Evolutionary conservation across 1,140 invertebrate genomes (phyloP).

Genomic region (Probaryconus sp.): DNA sequence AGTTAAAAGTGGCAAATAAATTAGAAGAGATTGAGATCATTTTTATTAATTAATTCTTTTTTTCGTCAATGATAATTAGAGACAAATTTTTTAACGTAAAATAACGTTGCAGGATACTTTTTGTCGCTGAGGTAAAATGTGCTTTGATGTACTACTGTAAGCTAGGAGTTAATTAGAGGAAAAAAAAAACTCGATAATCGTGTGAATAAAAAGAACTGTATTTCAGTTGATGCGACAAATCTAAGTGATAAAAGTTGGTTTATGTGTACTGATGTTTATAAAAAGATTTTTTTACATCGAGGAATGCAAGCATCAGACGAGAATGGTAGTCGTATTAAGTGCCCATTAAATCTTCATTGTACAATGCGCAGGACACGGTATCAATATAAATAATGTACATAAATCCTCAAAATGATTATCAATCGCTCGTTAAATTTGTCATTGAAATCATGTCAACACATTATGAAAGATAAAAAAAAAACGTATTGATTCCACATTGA

Average conservation of each 20-base stretch:
- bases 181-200: too few species aligned
- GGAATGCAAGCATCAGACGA: not conserved
- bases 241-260: slow-evolving; percentile 1
- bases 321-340: slow-evolving; percentile 22
- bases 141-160: too few species aligned
- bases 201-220: too few species aligned
- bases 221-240: not conserved
- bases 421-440: slow-evolving; percentile 48
- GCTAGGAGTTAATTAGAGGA: too few species aligned
- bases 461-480: slow-evolving; percentile 25
- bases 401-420: slow-evolving; percentile 32
- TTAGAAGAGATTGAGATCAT: too few species aligned
- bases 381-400: slow-evolving; percentile 33
- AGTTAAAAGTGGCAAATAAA: slow-evolving; percentile 2
- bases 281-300: slow-evolving; percentile 3
- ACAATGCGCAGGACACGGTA: not conserved
- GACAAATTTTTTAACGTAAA: too few species aligned
- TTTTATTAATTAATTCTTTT: too few species aligned
- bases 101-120: too few species aligned
- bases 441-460: slow-evolving; percentile 31
- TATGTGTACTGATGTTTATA: not conserved
- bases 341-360: slow-evolving; percentile 25
- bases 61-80: too few species aligned
- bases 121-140: too few species aligned
- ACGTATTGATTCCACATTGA: slow-evolving; percentile 16